These are phyloP conservation scores for Chloromyia formosa DNA, from an alignment of 2,888 invertebrate species.

Conservation along the genomic window DNA sequence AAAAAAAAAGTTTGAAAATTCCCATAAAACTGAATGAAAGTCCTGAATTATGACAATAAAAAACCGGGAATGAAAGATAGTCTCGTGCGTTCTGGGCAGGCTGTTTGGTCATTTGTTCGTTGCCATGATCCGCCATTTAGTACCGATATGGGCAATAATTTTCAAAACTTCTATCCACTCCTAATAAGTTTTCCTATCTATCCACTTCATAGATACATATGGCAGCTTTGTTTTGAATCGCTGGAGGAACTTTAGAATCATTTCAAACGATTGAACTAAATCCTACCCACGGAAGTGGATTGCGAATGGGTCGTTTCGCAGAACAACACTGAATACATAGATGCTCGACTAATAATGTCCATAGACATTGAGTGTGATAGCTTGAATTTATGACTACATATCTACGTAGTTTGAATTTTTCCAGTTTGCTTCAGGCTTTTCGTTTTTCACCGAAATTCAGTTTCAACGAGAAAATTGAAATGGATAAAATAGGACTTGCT, in stretches of 20 bases:
- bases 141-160: neutral
- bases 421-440: too few relatives aligned
- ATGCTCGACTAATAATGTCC: neutral
- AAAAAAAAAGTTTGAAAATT: neutral
- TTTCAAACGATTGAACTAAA: neutral
- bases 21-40: constrained; percentile 19
- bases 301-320: too few relatives aligned
- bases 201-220: neutral
- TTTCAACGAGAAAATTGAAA: too few relatives aligned
- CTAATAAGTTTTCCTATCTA: neutral
- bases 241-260: neutral
- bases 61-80: neutral
- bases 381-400: too few relatives aligned
- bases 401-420: too few relatives aligned
- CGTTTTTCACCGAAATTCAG: too few relatives aligned
- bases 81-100: neutral
- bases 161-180: neutral
- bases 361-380: too few relatives aligned
- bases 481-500: too few relatives aligned
- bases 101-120: neutral
- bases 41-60: constrained; percentile 23
- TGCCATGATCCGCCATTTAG: too few relatives aligned
- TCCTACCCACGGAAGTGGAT: too few relatives aligned
- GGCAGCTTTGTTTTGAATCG: too few relatives aligned
- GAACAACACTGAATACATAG: too few relatives aligned